phyloP scores from a whole-genome alignment of 1,140 invertebrate genomes.

The Drosophila seguyi region DNA sequence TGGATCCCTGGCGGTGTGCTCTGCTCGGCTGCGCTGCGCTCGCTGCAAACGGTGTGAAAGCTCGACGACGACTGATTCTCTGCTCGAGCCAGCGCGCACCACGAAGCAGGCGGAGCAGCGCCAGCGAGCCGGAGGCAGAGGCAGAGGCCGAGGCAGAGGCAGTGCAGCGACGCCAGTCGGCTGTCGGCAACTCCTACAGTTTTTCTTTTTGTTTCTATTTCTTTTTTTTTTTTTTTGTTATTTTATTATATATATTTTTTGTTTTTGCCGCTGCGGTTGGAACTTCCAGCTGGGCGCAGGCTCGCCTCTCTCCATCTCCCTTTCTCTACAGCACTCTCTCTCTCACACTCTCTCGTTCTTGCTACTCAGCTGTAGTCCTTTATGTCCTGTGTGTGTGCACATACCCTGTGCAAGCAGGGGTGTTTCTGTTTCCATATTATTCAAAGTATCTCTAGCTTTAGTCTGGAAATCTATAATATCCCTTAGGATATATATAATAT shows the following conservation, averaged over 20 bases:
- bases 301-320: conserved; percentile 15
- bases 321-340: neutral
- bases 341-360: neutral
- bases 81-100: conserved; percentile 66
- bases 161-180: conserved; percentile 44
- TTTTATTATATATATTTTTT: neutral
- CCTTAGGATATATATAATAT: too few relatives aligned
- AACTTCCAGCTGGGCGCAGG: conserved; percentile 55
- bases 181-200: conserved; percentile 56
- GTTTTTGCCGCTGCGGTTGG: conserved; percentile 30
- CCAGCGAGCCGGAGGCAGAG: conserved; percentile 4
- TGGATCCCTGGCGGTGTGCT: conserved; percentile 47
- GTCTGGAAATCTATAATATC: too few relatives aligned
- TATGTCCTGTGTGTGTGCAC: conserved; percentile 6
- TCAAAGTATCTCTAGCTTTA: neutral
- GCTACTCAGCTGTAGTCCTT: conserved; percentile 59
- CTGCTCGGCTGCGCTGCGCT: conserved; percentile 53
- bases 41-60: conserved; percentile 84
- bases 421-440: neutral
- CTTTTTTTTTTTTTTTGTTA: neutral
- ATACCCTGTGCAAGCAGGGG: conserved; percentile 12
- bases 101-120: conserved; percentile 58
- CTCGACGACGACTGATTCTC: conserved; percentile 84
- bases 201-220: conserved; percentile 6
- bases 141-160: conserved; percentile 4